These are phyloP conservation scores for Phrynocephalus versicolor DNA, from an alignment of 2,113 vertebrate genomes.

Conservation along the genomic window DNA sequence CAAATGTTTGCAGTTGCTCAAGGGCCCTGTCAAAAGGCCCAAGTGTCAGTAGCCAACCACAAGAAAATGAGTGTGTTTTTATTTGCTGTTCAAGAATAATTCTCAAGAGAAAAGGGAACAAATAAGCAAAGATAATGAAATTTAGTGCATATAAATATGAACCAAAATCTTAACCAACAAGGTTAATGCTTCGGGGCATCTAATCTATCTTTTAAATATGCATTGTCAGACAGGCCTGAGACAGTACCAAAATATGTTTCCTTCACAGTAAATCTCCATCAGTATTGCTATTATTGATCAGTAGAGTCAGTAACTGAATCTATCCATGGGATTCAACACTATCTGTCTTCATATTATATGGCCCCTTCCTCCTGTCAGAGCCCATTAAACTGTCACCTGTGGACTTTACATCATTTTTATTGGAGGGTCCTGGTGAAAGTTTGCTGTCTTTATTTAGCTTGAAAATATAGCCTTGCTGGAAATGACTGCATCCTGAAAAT, in stretches of 20 bases:
- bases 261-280: conserved; percentile 52
- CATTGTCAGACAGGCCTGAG: conserved; percentile 36
- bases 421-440: conserved; percentile 45
- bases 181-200: conserved; percentile 43
- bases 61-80: neutral
- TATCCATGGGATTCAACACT: conserved; percentile 43
- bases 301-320: conserved; percentile 54
- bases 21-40: neutral
- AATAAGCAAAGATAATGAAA: neutral
- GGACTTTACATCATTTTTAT: conserved; percentile 60
- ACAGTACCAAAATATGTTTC: conserved; percentile 45
- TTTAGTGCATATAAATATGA: conserved; percentile 14
- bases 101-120: neutral
- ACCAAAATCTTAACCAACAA: conserved; percentile 44
- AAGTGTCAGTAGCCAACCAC: neutral
- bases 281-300: conserved; percentile 55
- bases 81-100: neutral
- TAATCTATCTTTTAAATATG: conserved; percentile 62
- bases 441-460: conserved; percentile 54
- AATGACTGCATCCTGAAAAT: conserved; percentile 45
- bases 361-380: conserved; percentile 49
- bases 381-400: conserved; percentile 54
- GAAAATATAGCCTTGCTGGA: conserved; percentile 50
- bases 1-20: neutral
- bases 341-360: conserved; percentile 57